Conservation (phyloP, 2,113 vertebrate species). For the Lycaon pictus region DNA sequence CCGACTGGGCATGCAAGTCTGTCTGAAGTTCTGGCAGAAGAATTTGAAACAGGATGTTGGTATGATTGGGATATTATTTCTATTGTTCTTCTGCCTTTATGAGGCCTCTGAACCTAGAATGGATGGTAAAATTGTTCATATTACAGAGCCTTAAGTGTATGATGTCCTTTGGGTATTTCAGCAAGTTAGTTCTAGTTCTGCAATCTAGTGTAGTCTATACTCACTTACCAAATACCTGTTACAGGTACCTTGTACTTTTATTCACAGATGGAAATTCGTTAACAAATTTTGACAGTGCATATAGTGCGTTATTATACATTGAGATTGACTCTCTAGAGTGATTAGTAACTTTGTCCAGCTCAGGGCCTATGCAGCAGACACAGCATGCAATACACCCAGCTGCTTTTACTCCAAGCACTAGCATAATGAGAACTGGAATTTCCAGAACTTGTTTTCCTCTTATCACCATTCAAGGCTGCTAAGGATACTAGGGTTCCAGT, state of each 20-base stretch:
- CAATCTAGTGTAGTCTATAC: neutral
- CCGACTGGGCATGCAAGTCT: neutral
- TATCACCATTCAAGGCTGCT: neutral
- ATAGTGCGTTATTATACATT: neutral
- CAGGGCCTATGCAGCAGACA: neutral
- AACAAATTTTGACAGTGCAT: neutral
- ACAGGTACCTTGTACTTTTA: neutral
- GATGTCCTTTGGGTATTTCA: slow-evolving; percentile 4
- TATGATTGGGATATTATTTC: slow-evolving; percentile 9
- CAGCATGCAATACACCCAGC: neutral
- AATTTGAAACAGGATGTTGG: neutral
- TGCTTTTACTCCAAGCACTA: slow-evolving; percentile 18
- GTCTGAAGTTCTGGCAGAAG: neutral
- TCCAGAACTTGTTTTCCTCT: slow-evolving; percentile 58
- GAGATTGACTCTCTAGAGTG: neutral
- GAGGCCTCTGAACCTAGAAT: neutral
- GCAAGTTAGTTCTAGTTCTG: neutral
- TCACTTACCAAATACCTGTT: neutral
- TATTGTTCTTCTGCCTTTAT: neutral
- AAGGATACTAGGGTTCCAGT: neutral
- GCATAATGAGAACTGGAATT: slow-evolving; percentile 66
- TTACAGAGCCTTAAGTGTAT: neutral
- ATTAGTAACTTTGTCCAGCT: slow-evolving; percentile 2
- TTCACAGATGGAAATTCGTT: slow-evolving; percentile 23
- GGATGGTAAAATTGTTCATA: neutral